phyloP scores from a whole-genome alignment of 2,888 invertebrate genomes.

The Cephus sareptanus region DNA sequence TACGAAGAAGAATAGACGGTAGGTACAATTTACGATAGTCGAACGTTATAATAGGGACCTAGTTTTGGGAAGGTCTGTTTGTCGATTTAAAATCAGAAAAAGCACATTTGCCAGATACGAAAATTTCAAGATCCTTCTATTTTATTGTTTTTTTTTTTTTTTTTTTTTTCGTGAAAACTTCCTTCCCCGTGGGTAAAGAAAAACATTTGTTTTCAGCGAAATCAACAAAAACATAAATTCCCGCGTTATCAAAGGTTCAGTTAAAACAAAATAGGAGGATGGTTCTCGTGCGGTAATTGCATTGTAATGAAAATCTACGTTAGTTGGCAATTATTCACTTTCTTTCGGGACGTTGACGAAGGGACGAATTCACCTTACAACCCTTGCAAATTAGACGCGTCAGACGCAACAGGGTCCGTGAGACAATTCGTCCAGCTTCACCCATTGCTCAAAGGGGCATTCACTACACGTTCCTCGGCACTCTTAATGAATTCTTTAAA shows the following conservation, averaged over 20 bases:
- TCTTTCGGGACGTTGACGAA: background rate
- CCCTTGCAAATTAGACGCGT: conserved; percentile 4
- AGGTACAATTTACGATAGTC: background rate
- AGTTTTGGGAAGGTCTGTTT: background rate
- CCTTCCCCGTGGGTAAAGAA: background rate
- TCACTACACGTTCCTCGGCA: conserved; percentile 22
- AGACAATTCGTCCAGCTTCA: conserved; percentile 1
- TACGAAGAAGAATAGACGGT: background rate
- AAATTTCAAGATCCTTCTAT: background rate
- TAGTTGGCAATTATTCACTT: background rate
- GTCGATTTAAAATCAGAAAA: background rate
- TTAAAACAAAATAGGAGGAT: background rate
- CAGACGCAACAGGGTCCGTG: conserved; percentile 12
- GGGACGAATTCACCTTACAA: background rate
- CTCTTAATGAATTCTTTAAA: conserved; percentile 34
- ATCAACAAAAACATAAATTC: background rate
- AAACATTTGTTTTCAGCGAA: background rate
- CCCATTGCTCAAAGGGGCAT: conserved; percentile 20
- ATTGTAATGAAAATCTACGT: background rate
- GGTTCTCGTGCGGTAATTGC: background rate
- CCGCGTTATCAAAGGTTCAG: background rate
- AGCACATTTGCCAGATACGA: background rate
- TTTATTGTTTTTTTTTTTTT: too few relatives aligned
- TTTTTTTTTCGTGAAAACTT: background rate
- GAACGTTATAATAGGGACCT: background rate